Percentiles rank a stretch among this genome's conserved stretches.
These are phyloP conservation scores for Zalophus californianus DNA, from an alignment of 2,797 vertebrate species.

Conservation along the genomic window DNA sequence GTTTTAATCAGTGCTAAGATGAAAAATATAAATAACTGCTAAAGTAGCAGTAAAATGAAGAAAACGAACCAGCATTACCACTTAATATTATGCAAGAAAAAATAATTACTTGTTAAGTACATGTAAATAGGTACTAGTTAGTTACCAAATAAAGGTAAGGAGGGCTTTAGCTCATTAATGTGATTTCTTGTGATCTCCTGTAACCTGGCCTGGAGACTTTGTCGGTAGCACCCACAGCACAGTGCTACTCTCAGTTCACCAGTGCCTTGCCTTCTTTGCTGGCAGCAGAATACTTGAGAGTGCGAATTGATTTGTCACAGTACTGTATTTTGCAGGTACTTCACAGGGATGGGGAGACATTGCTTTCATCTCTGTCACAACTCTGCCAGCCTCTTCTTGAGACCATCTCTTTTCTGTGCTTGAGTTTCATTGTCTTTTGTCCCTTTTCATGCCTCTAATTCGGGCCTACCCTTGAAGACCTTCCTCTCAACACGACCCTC, in stretches of 20 bases:
- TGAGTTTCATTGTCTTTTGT: background rate
- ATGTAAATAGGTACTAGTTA: conserved; percentile 42
- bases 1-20: conserved; percentile 80
- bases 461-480: background rate
- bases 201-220: background rate
- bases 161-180: background rate
- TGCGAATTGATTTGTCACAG: background rate
- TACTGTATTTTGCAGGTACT: background rate
- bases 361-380: background rate
- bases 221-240: background rate
- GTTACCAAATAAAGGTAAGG: background rate
- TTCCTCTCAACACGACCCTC: background rate
- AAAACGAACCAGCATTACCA: conserved; percentile 53
- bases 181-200: background rate
- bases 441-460: background rate
- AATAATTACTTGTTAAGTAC: conserved; percentile 50
- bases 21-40: conserved; percentile 70
- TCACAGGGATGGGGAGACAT: background rate
- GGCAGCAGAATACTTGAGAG: background rate
- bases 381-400: background rate
- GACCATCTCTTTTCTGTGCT: background rate
- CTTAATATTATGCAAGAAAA: conserved; percentile 73
- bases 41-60: conserved; percentile 56
- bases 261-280: background rate
- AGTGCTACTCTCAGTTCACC: background rate